Base-by-base conservation (phyloP, 2,797 vertebrate genomes). In the Clarias laeviceps region DNA sequence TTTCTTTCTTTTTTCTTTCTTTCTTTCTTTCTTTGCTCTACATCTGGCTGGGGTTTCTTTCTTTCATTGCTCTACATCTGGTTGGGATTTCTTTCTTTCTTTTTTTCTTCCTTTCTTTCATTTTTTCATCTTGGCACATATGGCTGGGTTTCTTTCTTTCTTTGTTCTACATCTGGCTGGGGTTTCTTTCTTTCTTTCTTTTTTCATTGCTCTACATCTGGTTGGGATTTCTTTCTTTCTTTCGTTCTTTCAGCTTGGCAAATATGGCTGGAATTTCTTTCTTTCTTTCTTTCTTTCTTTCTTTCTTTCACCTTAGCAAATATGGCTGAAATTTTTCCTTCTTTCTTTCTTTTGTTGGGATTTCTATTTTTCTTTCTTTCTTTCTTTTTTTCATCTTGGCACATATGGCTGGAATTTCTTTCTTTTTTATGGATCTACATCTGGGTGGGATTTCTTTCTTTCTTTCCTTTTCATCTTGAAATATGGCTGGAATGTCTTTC, bases 11-110 rank as follows among this genome's bases (percentile, higher is more conserved):
- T 45, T 40, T 81, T 24, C 61, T 22, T 74, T 62, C 65, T 80
- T 57, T 65, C 56, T 57, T 15, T 15, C 14, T 18, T 57, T 56
- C 17, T 56, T 17, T 15, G 14, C 8, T 8, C 50, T 15, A 12
- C 0, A 12, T 56, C 7, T 15, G 11, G 1, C 54, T 56, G 54
- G 15, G 59, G 8, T 54, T 70, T 24, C n/a, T 73, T 11, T 45
- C 79, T 24, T 45, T 45, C 7, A 45, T 45, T 45, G 45, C 22
- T n/a, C 45, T 61, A 8, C n/a, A 27, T 70, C 0, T 22, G 15
- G 20, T 20, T 85, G 45, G 45, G 45, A 27, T 76, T 54, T 68
- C 45, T 69, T 82, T 27, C 59, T n/a, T 78, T 77, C 45, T 81
- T 27, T 69, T 27, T n/a, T 5, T 56, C 2, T 68, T 65, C 12